Evolutionary conservation across 2,888 invertebrate genomes (phyloP), one percentile per base, ranked within the genome.

Genomic region (Hypselothyrea guttata): DNA sequence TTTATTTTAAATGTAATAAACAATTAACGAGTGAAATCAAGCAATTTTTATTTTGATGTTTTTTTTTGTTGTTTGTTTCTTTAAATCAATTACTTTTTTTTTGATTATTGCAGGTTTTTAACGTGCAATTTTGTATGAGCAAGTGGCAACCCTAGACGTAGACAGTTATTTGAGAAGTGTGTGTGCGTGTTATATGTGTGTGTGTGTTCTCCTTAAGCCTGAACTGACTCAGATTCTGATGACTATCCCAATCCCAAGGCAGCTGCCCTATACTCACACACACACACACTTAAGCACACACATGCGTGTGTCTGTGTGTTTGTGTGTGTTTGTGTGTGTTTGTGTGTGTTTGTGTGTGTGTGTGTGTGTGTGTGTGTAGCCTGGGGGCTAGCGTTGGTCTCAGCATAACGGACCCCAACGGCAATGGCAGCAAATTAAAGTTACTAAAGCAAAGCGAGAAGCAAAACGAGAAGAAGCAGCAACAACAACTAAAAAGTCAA

Each of bases 371-470:
- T 0, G 33, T n/a, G 9, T 58, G 40, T 4, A 28, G 46, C 33
- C 16, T 56, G 38, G 30, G 53, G 38, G 48, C 34, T 37, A 55
- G 44, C 47, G 27, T 42, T 46, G 44, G 55, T 69, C 54, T 37
- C 49, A 13, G 54, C 54, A 70, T 72, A 72, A 72, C 72, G 72
- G 72, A 66, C 71, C 66, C 68, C 82, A 72, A 78, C 71, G 75
- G 71, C 78, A 71, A 76, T 79, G 59, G 79, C 76, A 79, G 84
- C 81, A 79, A 72, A 72, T 79, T 78, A 75, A 78, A 78, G 78
- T 79, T 73, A 73, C 79, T 70, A 75, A 72, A 69, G 69, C 71
- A 76, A 77, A 65, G 60, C 13, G 12, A 44, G 37, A 56, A 40
- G 53, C 30, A 34, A 13, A 22, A 35, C 54, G 42, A 57, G 12